A percentile compares a stretch with the other conserved stretches of the same genome.
Conservation (phyloP, 2,797 vertebrate species). For the Sebastes glaucus region DNA sequence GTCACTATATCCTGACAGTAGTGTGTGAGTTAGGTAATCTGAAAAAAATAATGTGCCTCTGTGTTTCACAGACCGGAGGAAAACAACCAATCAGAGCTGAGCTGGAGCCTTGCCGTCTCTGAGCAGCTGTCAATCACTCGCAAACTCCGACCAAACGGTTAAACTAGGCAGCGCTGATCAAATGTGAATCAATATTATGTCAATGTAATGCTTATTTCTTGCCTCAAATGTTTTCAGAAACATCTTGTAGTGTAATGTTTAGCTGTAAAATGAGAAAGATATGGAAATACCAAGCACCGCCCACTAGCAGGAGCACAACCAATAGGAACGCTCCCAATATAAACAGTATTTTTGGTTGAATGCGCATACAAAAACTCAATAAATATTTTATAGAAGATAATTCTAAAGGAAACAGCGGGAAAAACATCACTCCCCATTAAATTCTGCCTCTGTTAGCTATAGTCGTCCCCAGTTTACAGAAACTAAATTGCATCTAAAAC, state of each 20-base stretch:
- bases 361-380: background rate
- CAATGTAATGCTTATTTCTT: background rate
- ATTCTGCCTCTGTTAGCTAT: background rate
- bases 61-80: background rate
- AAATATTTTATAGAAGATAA: background rate
- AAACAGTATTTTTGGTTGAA: background rate
- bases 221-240: background rate
- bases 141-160: no score
- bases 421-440: background rate
- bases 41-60: background rate
- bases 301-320: background rate
- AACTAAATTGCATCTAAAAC: slow-evolving; percentile 47
- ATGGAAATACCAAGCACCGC: background rate
- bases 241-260: background rate
- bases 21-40: background rate
- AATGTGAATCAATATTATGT: background rate
- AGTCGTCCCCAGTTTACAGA: slow-evolving; percentile 4
- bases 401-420: background rate
- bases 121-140: no score
- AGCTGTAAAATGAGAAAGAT: background rate
- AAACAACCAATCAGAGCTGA: background rate
- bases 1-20: background rate
- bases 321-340: background rate
- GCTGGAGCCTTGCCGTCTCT: background rate
- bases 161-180: no score